Conservation (phyloP, 2,113 vertebrate genomes). For the Hemicordylus capensis region DNA sequence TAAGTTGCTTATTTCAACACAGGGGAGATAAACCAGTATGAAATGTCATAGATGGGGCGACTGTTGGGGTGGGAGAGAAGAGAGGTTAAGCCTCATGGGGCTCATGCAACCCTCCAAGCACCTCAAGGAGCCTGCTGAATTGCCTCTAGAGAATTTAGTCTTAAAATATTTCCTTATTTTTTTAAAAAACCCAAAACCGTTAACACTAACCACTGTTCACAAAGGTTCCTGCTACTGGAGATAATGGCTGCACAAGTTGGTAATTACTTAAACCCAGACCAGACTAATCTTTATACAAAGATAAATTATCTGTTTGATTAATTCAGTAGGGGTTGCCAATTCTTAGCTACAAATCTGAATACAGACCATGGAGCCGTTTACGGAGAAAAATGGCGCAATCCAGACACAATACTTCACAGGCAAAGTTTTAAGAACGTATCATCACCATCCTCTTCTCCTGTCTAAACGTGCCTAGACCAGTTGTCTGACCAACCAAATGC, state of each 20-base stretch:
- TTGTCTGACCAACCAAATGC: not conserved
- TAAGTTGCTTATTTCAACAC: not conserved
- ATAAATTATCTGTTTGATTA: constrained; percentile 62
- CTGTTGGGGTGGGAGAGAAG: not conserved
- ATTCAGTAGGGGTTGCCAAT: constrained; percentile 25
- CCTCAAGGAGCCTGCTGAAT: not conserved
- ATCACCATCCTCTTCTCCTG: not conserved
- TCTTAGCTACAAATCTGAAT: constrained; percentile 33
- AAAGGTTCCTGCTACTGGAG: constrained; percentile 49
- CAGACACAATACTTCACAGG: rapidly evolving
- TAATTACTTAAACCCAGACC: constrained; percentile 63
- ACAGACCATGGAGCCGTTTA: constrained; percentile 21
- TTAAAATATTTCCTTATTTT: constrained; percentile 51
- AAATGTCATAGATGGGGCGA: not conserved
- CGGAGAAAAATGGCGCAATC: constrained; percentile 23
- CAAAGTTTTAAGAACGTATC: not conserved
- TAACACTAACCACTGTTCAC: constrained; percentile 38
- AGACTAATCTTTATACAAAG: constrained; percentile 55
- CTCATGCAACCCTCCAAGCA: too few relatives aligned
- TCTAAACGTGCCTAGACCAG: rapidly evolving
- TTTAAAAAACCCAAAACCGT: constrained; percentile 47
- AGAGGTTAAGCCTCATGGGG: not conserved
- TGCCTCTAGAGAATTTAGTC: constrained; percentile 44
- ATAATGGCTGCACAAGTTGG: constrained; percentile 51
- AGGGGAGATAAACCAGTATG: not conserved